Percentiles rank a stretch among this genome's conserved stretches.
Conservation (phyloP, 2,888 invertebrate genomes). For the Danaus chrysippus region DNA sequence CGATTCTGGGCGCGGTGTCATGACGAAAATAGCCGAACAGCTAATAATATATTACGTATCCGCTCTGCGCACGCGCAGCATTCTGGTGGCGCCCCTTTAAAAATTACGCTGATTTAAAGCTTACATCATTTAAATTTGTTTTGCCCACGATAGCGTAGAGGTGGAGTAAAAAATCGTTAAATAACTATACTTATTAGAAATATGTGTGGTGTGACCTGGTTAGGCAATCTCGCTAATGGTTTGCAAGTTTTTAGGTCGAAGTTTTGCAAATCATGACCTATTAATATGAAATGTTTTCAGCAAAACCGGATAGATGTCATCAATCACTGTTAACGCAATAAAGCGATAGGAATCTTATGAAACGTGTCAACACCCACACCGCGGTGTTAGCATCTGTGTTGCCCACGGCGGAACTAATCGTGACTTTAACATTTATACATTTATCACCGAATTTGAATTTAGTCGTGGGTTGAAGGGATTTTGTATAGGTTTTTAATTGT, state of each 20-base stretch:
- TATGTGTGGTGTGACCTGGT: no score
- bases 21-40: conserved; percentile 67
- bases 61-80: conserved; percentile 68
- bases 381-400: conserved; percentile 31
- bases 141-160: no score
- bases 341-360: conserved; percentile 45
- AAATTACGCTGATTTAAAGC: conserved; percentile 35
- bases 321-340: conserved; percentile 56
- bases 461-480: no score
- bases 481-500: no score
- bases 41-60: conserved; percentile 74
- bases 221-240: no score
- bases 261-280: conserved; percentile 24
- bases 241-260: not conserved
- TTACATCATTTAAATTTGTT: conserved; percentile 22
- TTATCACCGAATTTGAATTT: no score
- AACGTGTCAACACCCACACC: conserved; percentile 38
- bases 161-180: no score
- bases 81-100: conserved; percentile 47
- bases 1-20: conserved; percentile 63
- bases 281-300: conserved; percentile 44
- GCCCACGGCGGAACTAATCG: not conserved
- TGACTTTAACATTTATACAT: no score
- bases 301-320: conserved; percentile 58
- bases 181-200: no score